Percentiles rank a stretch among this genome's conserved stretches.
phyloP scores from a whole-genome alignment of 2,113 vertebrate genomes.

The Embiotoca jacksoni region DNA sequence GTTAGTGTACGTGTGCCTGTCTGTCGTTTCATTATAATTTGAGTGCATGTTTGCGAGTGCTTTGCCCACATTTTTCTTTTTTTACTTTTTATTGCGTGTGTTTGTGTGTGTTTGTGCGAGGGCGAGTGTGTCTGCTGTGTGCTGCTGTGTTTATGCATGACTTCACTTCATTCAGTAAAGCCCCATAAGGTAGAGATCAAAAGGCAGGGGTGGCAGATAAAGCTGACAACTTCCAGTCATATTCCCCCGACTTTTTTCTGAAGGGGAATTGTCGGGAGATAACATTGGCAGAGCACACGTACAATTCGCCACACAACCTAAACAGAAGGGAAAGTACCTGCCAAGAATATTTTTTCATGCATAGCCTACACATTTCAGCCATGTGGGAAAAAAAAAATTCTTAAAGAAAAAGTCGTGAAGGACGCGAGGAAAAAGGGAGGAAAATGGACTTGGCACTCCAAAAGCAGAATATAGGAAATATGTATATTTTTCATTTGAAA shows the following conservation, averaged over 20 bases:
- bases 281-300: slow-evolving; percentile 34
- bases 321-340: slow-evolving; percentile 18
- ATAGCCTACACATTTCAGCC: slow-evolving; percentile 33
- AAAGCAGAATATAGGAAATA: slow-evolving; percentile 1
- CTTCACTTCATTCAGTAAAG: slow-evolving; percentile 45
- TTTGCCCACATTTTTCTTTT: not conserved
- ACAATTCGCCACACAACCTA: slow-evolving; percentile 28
- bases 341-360: slow-evolving; percentile 44
- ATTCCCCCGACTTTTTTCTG: slow-evolving; percentile 29
- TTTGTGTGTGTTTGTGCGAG: not conserved
- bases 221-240: slow-evolving; percentile 56
- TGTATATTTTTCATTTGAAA: slow-evolving; percentile 41
- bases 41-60: not conserved
- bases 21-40: too few relatives aligned
- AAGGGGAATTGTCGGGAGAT: slow-evolving; percentile 24
- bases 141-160: slow-evolving; percentile 44
- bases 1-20: too few relatives aligned
- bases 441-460: not conserved
- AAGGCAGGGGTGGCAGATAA: slow-evolving; percentile 60
- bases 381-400: not conserved
- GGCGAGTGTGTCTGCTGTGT: not conserved
- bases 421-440: not conserved
- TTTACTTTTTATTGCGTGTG: too few relatives aligned
- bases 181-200: slow-evolving; percentile 57
- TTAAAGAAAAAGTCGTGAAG: not conserved